Conservation (phyloP, 2,113 vertebrate species). For the Peromyscus leucopus region DNA sequence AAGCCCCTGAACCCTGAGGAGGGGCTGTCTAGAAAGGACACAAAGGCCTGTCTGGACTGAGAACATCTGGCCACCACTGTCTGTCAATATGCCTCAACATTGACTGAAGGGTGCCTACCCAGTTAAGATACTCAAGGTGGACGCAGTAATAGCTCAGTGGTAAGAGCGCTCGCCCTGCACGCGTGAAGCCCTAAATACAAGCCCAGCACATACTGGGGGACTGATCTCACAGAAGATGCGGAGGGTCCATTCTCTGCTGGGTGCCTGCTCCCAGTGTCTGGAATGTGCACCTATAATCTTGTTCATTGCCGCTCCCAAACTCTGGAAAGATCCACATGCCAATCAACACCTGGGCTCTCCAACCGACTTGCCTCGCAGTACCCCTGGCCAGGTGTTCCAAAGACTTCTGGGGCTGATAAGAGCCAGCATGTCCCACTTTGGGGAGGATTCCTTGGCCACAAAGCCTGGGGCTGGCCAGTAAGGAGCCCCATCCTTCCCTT, state of each 20-base stretch:
- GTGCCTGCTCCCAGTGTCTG: not conserved
- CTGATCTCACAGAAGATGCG: not conserved
- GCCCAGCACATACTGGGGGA: not conserved
- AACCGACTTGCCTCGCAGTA: not conserved
- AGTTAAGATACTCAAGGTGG: not conserved
- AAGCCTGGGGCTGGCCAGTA: not conserved
- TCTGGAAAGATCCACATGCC: not conserved
- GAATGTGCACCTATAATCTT: not conserved
- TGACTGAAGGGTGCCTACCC: not conserved
- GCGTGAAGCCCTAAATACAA: not conserved
- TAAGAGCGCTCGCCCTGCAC: not conserved
- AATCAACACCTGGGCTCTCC: not conserved
- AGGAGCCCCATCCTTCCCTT: not conserved
- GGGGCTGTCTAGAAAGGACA: conserved; percentile 63
- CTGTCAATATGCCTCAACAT: not conserved
- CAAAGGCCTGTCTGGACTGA: conserved; percentile 52
- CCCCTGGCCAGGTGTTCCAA: not conserved
- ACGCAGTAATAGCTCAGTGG: not conserved
- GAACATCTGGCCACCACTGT: not conserved
- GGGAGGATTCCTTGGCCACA: not conserved
- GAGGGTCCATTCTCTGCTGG: not conserved
- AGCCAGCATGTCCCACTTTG: not conserved
- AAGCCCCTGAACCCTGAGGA: conserved; percentile 45
- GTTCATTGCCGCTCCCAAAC: not conserved
- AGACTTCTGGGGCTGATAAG: not conserved